Evolutionary conservation across 2,113 vertebrate species (phyloP).

Genomic region (Galeopterus variegatus): DNA sequence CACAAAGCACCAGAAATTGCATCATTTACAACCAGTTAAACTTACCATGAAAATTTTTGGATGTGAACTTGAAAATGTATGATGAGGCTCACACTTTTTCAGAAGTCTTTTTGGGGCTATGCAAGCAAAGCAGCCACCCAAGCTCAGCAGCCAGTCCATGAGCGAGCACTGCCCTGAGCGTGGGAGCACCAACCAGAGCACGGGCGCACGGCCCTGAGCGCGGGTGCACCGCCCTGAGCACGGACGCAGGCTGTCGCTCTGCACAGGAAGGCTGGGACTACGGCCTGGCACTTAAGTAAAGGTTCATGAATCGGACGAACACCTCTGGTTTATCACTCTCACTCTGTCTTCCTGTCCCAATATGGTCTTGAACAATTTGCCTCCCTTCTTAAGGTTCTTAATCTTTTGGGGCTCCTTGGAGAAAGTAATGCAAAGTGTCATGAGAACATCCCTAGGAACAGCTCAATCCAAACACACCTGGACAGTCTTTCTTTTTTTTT

Average conservation of each 20-base stretch:
- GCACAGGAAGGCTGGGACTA: neutral
- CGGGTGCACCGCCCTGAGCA: neutral
- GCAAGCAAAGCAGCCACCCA: neutral
- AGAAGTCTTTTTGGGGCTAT: neutral
- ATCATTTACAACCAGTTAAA: slow-evolving; percentile 67
- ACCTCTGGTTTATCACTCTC: neutral
- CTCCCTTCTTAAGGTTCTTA: neutral
- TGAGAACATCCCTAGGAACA: neutral
- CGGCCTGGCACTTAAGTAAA: neutral
- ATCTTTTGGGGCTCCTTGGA: neutral
- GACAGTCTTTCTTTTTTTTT: neutral
- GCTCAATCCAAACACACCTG: neutral
- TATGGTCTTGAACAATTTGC: neutral
- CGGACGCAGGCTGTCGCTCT: accelerated
- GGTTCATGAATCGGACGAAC: neutral
- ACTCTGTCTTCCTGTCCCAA: neutral
- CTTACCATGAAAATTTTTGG: slow-evolving; percentile 8
- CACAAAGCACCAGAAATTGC: slow-evolving; percentile 67
- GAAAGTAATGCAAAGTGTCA: neutral
- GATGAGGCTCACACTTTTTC: neutral
- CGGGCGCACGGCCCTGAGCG: neutral
- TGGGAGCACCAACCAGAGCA: too few relatives aligned
- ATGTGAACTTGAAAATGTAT: slow-evolving; percentile 42
- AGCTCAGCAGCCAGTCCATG: too few relatives aligned
- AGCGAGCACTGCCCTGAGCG: too few relatives aligned